phyloP scores from a whole-genome alignment of 2,888 invertebrate genomes.

The Netelia virgata region DNA sequence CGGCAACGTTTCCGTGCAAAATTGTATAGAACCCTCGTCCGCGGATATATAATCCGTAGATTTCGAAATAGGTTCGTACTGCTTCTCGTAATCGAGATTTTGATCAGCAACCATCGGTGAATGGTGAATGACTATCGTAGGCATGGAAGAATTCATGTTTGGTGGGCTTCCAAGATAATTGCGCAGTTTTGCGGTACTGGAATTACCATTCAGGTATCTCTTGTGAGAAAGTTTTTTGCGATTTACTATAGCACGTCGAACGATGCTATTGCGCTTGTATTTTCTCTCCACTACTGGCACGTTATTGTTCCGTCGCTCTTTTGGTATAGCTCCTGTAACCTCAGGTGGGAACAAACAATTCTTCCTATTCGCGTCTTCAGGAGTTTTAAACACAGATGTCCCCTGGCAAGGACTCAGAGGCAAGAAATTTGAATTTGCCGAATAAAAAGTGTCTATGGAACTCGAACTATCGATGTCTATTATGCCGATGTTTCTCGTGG shows the following conservation, averaged over 20 bases:
- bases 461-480: slow-evolving; percentile 46
- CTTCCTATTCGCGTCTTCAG: not conserved
- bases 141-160: slow-evolving; percentile 71
- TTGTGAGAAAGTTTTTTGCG: slow-evolving; percentile 66
- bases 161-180: slow-evolving; percentile 70
- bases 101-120: not conserved
- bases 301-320: slow-evolving; percentile 29
- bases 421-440: slow-evolving; percentile 38
- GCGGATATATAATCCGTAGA: slow-evolving; percentile 67
- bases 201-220: not conserved
- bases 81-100: not conserved
- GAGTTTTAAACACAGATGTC: not conserved
- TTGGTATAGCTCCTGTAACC: slow-evolving; percentile 43
- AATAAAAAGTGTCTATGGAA: slow-evolving; percentile 57
- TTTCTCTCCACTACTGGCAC: slow-evolving; percentile 64
- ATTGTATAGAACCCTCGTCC: slow-evolving; percentile 13
- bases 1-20: slow-evolving; percentile 44
- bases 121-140: slow-evolving; percentile 45
- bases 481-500: slow-evolving; percentile 44
- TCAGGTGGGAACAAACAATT: not conserved
- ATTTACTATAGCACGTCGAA: slow-evolving; percentile 71
- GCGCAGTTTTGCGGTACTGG: slow-evolving; percentile 42
- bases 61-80: slow-evolving; percentile 64
- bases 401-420: not conserved
- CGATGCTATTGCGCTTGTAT: slow-evolving; percentile 75